Conservation (phyloP, 2,113 vertebrate genomes). For the Carassius carassius region DNA sequence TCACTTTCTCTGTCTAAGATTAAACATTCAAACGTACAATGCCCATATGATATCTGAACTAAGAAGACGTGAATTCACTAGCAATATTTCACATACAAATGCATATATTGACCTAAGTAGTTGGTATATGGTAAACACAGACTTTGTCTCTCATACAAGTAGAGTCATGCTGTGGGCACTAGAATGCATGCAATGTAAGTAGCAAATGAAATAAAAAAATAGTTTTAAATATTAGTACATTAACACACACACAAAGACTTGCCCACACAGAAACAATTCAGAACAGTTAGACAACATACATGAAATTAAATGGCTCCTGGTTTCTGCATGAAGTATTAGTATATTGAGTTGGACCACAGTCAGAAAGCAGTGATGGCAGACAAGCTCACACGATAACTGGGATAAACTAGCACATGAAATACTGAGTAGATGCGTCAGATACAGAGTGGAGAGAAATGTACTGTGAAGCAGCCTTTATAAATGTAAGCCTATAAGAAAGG, state of each 20-base stretch:
- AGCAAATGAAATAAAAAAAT: slow-evolving; percentile 32
- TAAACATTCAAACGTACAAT: slow-evolving; percentile 43
- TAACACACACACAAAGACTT: slow-evolving; percentile 47
- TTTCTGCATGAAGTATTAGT: slow-evolving; percentile 50
- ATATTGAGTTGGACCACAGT: slow-evolving; percentile 51
- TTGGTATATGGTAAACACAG: slow-evolving; percentile 30
- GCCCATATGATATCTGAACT: slow-evolving; percentile 18
- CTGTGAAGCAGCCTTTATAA: slow-evolving; percentile 45
- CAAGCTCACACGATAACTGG: slow-evolving; percentile 31
- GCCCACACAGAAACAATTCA: slow-evolving; percentile 40
- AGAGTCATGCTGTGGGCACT: slow-evolving; percentile 53
- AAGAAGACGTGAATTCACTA: slow-evolving; percentile 44
- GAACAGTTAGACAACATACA: slow-evolving; percentile 41
- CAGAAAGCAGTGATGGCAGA: slow-evolving; percentile 40
- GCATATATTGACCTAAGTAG: slow-evolving; percentile 37
- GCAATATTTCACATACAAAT: slow-evolving; percentile 46
- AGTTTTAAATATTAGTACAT: slow-evolving; percentile 41
- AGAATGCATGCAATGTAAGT: slow-evolving; percentile 49
- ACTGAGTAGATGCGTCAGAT: slow-evolving; percentile 8
- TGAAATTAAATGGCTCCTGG: slow-evolving; percentile 51
- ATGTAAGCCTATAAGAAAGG: slow-evolving; percentile 44
- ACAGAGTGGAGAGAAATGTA: slow-evolving; percentile 29
- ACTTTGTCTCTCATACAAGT: slow-evolving; percentile 30
- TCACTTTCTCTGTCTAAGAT: slow-evolving; percentile 27
- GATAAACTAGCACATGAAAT: slow-evolving; percentile 7